Base-by-base conservation (phyloP, 1,140 invertebrate species). In the Drosophila bocki region DNA sequence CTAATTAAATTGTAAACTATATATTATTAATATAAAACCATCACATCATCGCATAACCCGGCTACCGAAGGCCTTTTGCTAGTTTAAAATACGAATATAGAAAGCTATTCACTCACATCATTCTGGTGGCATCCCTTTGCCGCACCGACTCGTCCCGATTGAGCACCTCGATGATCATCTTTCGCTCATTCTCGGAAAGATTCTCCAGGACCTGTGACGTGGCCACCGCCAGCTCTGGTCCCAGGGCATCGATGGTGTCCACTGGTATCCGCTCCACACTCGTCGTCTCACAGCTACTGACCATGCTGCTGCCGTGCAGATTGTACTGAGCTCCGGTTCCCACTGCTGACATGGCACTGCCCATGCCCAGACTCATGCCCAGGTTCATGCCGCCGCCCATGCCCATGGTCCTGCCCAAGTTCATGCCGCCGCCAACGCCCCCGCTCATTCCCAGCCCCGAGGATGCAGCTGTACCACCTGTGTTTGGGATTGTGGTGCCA, bases 131-230 rank as follows among this genome's bases (percentile, higher is more conserved):
- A 79, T 93, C 92, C 8, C 92, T 80, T 54, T 93, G 92, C 1
- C 92, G 79, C 44, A 93, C 91, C 51, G 80, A 90, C 62, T 93
- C 92, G 58, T 93, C 92, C 48, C 92, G 65, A 69, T 92, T 92
- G 8, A 93, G 76, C 19, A 93, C 92, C 63, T 93, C 92, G 32
- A 93, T 86, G 67, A 93, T 93, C 87, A 93, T 93, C 75, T 92
- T 91, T 12, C 92, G 90, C 61, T 93, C 92, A 44, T 85, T 92
- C n/a, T 93, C 92, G 22, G 91, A 91, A n/a, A 93, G 58, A 64
- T 83, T 93, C 26, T 93, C 92, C 12, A 93, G 81, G 17, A 93
- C 92, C 64, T 93, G 91, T 1, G 91, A 80, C 0, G 92, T 93
- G 50, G 91, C 87, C 44, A 92, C 87, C 3, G 90, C 91, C 53